Conservation (phyloP, 2,113 vertebrate species). For the Rhodinocichla rosea region DNA sequence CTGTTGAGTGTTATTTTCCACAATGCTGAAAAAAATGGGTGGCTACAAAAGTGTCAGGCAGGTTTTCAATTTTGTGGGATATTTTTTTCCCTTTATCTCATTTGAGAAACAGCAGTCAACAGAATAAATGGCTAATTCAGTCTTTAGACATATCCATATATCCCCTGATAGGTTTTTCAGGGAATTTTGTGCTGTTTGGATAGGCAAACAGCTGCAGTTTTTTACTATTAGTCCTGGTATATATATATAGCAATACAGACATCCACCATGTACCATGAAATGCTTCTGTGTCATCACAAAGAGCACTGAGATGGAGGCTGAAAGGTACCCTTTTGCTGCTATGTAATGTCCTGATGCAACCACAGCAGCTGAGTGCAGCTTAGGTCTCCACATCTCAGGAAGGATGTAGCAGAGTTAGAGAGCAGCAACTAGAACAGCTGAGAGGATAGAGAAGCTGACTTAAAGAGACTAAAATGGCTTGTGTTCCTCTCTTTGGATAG, state of each 20-base stretch:
- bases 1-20: not conserved
- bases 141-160: not conserved
- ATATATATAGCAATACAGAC: not conserved
- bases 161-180: not conserved
- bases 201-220: not conserved
- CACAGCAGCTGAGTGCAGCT: not conserved
- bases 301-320: not conserved
- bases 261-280: not conserved
- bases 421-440: not conserved
- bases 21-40: not conserved
- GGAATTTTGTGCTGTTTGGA: not conserved
- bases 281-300: not conserved
- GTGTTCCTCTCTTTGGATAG: not conserved
- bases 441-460: not conserved
- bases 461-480: not conserved
- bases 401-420: not conserved
- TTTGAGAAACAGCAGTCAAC: slow-evolving; percentile 1
- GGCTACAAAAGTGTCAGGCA: not conserved
- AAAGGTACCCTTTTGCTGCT: not conserved
- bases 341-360: not conserved
- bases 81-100: not conserved
- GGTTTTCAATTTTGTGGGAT: not conserved
- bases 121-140: not conserved
- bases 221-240: not conserved
- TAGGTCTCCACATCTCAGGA: not conserved